These are phyloP conservation scores for Heterotis niloticus DNA, from an alignment of 2,113 vertebrate species.

Conservation along the genomic window DNA sequence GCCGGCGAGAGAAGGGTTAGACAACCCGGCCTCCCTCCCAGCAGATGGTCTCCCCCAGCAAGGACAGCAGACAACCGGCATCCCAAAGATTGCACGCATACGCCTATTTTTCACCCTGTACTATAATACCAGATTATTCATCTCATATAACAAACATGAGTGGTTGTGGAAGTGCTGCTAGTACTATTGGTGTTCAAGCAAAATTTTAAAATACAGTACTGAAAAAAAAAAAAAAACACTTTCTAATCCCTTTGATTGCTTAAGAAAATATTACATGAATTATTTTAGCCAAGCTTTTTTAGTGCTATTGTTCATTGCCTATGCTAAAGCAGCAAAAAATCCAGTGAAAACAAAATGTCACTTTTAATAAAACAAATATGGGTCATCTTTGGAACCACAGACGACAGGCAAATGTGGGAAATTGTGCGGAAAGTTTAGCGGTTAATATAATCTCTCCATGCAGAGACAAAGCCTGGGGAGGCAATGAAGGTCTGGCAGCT, in stretches of 20 bases:
- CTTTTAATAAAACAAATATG: slow-evolving; percentile 29
- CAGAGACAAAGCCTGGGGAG: too few relatives aligned
- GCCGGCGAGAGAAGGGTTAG: neutral
- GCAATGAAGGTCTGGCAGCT: too few relatives aligned
- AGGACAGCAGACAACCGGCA: neutral
- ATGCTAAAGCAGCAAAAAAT: neutral
- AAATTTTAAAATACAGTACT: neutral
- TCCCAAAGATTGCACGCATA: neutral
- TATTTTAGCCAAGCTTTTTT: too few relatives aligned
- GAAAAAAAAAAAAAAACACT: neutral
- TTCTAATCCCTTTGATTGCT: too few relatives aligned
- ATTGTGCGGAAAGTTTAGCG: slow-evolving; percentile 32
- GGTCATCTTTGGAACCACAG: slow-evolving; percentile 29
- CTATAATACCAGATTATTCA: neutral
- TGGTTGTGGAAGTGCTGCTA: neutral
- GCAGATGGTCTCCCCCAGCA: neutral
- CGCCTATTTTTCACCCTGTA: neutral
- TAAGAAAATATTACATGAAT: too few relatives aligned
- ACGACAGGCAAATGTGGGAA: slow-evolving; percentile 32
- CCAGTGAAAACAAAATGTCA: neutral
- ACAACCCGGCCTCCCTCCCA: neutral
- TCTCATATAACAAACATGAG: neutral
- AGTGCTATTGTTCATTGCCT: too few relatives aligned
- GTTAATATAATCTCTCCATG: neutral
- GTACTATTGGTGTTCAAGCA: neutral